Evolutionary conservation across 2,888 invertebrate species (phyloP).

Genomic region (Willowsia nigromaculata): DNA sequence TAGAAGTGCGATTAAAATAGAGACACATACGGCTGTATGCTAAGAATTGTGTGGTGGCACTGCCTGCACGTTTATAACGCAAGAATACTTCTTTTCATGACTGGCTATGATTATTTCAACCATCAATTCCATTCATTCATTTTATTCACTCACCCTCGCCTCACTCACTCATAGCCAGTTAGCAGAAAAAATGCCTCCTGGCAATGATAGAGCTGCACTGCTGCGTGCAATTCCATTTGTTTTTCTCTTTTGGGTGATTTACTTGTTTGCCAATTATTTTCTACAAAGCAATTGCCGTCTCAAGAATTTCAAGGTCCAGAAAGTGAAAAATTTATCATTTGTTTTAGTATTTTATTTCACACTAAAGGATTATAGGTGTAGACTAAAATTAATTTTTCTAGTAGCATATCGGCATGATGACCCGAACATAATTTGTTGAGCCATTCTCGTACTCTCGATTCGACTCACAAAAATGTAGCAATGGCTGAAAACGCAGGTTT

Average conservation of each 20-base stretch:
- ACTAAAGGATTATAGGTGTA: neutral
- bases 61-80: constrained; percentile 52
- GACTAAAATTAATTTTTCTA: neutral
- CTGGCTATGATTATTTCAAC: constrained; percentile 58
- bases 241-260: neutral
- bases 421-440: constrained; percentile 58
- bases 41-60: neutral
- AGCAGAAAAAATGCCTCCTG: constrained; percentile 36
- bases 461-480: constrained; percentile 28
- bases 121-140: constrained; percentile 68
- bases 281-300: neutral
- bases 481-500: constrained; percentile 65
- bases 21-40: neutral
- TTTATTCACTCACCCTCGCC: constrained; percentile 53
- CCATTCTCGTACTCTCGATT: neutral
- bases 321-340: constrained; percentile 34
- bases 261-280: constrained; percentile 18
- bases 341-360: constrained; percentile 15
- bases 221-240: neutral
- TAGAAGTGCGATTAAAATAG: neutral
- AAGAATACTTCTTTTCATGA: constrained; percentile 64
- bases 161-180: neutral
- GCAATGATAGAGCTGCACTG: constrained; percentile 1
- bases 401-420: constrained; percentile 25
- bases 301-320: constrained; percentile 30